phyloP scores from a whole-genome alignment of 2,888 invertebrate species.

The Watsonalla cultraria region DNA sequence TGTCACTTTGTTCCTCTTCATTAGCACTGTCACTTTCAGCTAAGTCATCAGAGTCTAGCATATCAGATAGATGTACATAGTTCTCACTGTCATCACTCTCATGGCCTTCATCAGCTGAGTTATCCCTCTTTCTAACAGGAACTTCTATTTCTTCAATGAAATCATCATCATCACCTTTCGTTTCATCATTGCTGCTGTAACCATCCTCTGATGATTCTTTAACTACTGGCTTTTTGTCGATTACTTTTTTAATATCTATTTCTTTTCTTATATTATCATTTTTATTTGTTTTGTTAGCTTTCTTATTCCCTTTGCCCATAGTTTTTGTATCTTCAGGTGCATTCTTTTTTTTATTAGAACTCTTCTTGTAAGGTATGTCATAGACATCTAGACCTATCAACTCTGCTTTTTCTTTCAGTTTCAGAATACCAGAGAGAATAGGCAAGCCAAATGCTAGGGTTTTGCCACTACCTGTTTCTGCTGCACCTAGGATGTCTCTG shows the following conservation, averaged over 20 bases:
- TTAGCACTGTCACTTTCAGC: conserved; percentile 40
- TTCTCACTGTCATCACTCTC: conserved; percentile 59
- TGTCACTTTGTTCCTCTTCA: conserved; percentile 7
- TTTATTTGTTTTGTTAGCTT: conserved; percentile 15
- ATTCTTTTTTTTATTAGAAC: conserved; percentile 36
- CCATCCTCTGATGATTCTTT: conserved; percentile 66
- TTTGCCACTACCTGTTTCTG: conserved; percentile 99
- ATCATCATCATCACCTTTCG: conserved; percentile 31
- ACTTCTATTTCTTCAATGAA: conserved; percentile 60
- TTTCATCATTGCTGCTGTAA: conserved; percentile 35
- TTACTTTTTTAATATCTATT: conserved; percentile 11
- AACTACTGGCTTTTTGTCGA: not conserved
- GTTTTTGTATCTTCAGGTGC: conserved; percentile 10
- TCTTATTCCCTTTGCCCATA: conserved; percentile 12
- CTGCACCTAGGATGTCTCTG: conserved; percentile 97
- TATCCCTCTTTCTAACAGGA: conserved; percentile 46
- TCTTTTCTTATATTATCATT: conserved; percentile 26
- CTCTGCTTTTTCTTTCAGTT: conserved; percentile 75
- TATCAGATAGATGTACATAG: conserved; percentile 60
- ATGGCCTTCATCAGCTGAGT: conserved; percentile 51
- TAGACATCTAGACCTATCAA: conserved; percentile 57
- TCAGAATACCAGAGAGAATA: conserved; percentile 90
- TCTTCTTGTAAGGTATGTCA: conserved; percentile 60
- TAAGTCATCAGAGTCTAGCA: conserved; percentile 57
- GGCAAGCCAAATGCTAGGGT: conserved; percentile 98